A percentile compares a stretch with the other conserved stretches of the same genome.
Conservation (phyloP, 2,888 invertebrate species). For the Drosophila demipolita region DNA sequence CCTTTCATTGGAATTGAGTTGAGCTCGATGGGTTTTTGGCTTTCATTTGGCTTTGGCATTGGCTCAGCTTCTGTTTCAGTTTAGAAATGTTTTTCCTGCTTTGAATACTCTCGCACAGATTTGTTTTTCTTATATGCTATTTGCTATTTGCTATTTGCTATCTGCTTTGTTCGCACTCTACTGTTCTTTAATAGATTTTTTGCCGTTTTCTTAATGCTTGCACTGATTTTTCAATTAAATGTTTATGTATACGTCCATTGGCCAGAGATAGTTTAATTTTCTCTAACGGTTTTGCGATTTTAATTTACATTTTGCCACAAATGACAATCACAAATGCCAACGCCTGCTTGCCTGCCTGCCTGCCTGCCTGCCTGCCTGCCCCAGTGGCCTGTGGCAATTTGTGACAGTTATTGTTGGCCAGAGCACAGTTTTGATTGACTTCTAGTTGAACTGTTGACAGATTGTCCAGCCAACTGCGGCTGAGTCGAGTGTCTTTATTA, state of each 20-base stretch:
- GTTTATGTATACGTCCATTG: conserved; percentile 42
- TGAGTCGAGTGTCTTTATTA: conserved; percentile 33
- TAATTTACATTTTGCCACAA: conserved; percentile 45
- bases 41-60: conserved; percentile 30
- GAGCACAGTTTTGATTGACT: conserved; percentile 73
- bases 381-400: conserved; percentile 65
- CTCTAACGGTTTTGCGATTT: conserved; percentile 50
- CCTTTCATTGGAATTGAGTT: conserved; percentile 53
- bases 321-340: conserved; percentile 23
- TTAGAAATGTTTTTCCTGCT: conserved; percentile 35
- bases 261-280: conserved; percentile 52
- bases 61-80: conserved; percentile 32
- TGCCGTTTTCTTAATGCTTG: conserved; percentile 50
- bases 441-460: conserved; percentile 56
- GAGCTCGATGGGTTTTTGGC: conserved; percentile 54
- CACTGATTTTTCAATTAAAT: conserved; percentile 74
- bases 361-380: too few species aligned
- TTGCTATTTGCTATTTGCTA: conserved; percentile 18
- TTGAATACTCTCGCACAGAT: conserved; percentile 26
- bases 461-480: conserved; percentile 43
- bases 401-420: conserved; percentile 68
- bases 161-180: conserved; percentile 36
- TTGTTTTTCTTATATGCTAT: neutral
- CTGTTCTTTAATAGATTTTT: conserved; percentile 54
- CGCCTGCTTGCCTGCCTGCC: conserved; percentile 32